Evolutionary conservation across 2,888 invertebrate species (phyloP), one percentile per base, ranked within the genome.

Genomic region (Parthenolecanium corni): DNA sequence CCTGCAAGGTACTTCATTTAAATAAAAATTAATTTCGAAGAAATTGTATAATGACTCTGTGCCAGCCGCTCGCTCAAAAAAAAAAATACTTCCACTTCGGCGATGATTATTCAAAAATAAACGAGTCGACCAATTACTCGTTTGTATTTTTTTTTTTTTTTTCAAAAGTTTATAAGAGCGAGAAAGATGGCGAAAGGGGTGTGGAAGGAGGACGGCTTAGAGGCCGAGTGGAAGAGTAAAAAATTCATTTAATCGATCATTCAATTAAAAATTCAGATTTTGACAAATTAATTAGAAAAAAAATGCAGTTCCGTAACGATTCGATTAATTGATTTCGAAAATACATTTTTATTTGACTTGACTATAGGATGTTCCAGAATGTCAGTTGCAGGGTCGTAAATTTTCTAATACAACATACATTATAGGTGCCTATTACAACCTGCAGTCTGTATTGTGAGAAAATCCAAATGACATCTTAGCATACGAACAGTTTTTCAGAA

Each of bases 11-110:
- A n/a, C 40, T 53, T 53, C 53, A 53, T 53, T 53, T 53, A 23
- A 53, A 53, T 53, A 53, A 53, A 53, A 53, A 53, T 53, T 53
- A 53, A 53, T 53, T 53, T 53, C 40, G 40, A 53, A 36, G 53
- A 53, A 53, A 40, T 53, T 38, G 53, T 53, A 53, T 40, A n/a
- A 40, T 53, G 38, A 23, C 53, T 23, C 38, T 40, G 40, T 40
- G 40, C 40, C 6, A 24, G 40, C 16, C 21, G 23, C 53, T 38
- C 11, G 18, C n/a, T 36, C 40, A 40, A 52, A 49, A 25, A 40
- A 52, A 49, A 25, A 49, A 42, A 53, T 53, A 38, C 40, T 40
- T 40, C 53, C 42, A 40, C 53, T 40, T 42, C 20, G 42, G 40
- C 53, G 42, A 18, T 36, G 52, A n/a, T 5, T 23, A 40, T 38